Conservation (phyloP, 1,140 invertebrate genomes). For the Epicauta chinensis region DNA sequence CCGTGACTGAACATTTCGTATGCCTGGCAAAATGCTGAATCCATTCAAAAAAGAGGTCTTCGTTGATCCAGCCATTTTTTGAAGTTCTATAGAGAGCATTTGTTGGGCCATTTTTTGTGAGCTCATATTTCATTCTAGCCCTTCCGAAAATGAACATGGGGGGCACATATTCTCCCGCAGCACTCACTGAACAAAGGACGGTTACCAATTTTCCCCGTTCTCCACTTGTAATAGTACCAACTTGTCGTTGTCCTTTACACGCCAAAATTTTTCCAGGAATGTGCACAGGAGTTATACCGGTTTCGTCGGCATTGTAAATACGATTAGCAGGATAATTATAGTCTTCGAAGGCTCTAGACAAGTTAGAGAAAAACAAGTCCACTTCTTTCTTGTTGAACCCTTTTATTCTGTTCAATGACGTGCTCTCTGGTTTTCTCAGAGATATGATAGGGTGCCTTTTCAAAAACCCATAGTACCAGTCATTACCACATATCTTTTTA, state of each 20-base stretch:
- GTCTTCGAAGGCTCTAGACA: constrained; percentile 19
- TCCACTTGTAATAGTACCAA: constrained; percentile 37
- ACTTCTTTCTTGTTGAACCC: neutral
- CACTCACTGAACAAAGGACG: constrained; percentile 29
- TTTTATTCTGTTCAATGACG: neutral
- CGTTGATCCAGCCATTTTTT: constrained; percentile 4
- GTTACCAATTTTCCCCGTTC: constrained; percentile 41
- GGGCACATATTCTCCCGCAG: constrained; percentile 30
- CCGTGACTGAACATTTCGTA: neutral
- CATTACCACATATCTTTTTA: neutral
- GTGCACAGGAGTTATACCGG: constrained; percentile 41
- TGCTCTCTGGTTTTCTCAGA: constrained; percentile 1
- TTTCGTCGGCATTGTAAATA: constrained; percentile 47
- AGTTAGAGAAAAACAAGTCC: neutral
- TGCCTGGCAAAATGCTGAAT: constrained; percentile 1
- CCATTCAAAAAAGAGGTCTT: constrained; percentile 5
- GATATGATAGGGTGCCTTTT: constrained; percentile 3
- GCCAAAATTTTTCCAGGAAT: constrained; percentile 41
- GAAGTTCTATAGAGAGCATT: neutral
- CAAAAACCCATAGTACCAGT: constrained; percentile 3
- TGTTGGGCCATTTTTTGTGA: neutral
- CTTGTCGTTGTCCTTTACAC: constrained; percentile 39
- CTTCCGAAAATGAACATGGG: constrained; percentile 4
- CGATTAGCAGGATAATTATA: constrained; percentile 29
- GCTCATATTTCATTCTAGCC: constrained; percentile 2